Conservation (phyloP, 2,797 vertebrate species). For the Steatocranus sp. region DNA sequence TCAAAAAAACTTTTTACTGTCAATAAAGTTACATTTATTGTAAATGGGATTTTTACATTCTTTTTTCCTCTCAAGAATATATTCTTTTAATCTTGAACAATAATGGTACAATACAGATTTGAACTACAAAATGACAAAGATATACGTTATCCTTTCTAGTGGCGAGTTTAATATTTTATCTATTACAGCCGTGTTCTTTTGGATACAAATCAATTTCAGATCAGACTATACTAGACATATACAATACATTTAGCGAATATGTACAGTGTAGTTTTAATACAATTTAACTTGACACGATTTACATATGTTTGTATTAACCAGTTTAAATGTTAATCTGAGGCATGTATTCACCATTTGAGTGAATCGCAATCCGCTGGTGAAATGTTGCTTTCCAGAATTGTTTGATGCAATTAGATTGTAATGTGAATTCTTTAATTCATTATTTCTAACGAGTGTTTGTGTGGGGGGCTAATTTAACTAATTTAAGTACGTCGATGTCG, state of each 20-base stretch:
- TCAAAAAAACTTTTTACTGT: conserved; percentile 80
- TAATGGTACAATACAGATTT: no score
- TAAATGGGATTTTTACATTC: conserved; percentile 39
- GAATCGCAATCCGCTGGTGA: neutral
- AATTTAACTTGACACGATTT: rapidly evolving
- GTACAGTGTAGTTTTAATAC: neutral
- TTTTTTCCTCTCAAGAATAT: neutral
- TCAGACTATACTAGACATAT: neutral
- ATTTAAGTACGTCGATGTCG: rapidly evolving
- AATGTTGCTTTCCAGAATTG: neutral
- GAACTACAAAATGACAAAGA: neutral
- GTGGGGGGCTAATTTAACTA: neutral
- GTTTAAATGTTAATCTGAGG: neutral
- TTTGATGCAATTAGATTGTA: neutral
- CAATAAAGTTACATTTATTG: conserved; percentile 80
- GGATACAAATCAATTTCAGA: neutral
- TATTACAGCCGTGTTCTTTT: neutral
- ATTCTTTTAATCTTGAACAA: neutral
- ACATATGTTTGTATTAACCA: neutral
- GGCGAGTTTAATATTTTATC: neutral
- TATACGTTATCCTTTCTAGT: neutral
- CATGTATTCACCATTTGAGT: neutral
- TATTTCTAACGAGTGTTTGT: neutral
- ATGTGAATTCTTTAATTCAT: neutral
- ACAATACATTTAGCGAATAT: rapidly evolving